These are phyloP conservation scores for Pandemis heparana DNA, from an alignment of 2,888 invertebrate genomes.

Conservation along the genomic window DNA sequence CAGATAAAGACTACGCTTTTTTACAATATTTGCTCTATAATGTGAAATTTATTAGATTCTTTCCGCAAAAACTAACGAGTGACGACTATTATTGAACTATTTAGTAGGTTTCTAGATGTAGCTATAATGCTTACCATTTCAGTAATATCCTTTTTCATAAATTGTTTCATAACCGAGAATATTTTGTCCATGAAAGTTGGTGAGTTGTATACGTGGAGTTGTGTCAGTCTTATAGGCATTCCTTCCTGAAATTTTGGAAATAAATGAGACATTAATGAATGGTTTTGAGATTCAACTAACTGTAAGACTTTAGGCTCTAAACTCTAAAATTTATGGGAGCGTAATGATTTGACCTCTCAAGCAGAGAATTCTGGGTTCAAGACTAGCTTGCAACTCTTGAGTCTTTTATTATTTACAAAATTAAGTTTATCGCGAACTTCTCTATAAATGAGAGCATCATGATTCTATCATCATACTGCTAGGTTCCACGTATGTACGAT, in stretches of 20 bases:
- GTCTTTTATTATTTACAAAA: neutral
- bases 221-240: constrained; percentile 88
- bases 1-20: neutral
- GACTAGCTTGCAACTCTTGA: neutral
- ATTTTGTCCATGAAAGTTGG: constrained; percentile 88
- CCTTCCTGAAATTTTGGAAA: constrained; percentile 83
- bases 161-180: constrained; percentile 87
- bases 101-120: neutral
- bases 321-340: too few relatives aligned
- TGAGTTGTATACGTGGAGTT: constrained; percentile 88
- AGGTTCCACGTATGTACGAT: too few relatives aligned
- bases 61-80: too few relatives aligned
- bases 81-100: too few relatives aligned
- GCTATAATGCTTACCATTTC: constrained; percentile 81
- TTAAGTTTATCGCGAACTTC: neutral
- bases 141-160: constrained; percentile 88
- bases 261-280: neutral
- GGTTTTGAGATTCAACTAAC: neutral
- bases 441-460: too few relatives aligned
- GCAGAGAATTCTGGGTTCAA: too few relatives aligned
- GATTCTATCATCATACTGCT: too few relatives aligned
- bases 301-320: too few relatives aligned
- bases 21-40: neutral
- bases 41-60: too few relatives aligned
- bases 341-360: too few relatives aligned